Evolutionary conservation across 2,797 vertebrate genomes (phyloP), one percentile per base, ranked within the genome.

Genomic region (Brachymystax lenok): DNA sequence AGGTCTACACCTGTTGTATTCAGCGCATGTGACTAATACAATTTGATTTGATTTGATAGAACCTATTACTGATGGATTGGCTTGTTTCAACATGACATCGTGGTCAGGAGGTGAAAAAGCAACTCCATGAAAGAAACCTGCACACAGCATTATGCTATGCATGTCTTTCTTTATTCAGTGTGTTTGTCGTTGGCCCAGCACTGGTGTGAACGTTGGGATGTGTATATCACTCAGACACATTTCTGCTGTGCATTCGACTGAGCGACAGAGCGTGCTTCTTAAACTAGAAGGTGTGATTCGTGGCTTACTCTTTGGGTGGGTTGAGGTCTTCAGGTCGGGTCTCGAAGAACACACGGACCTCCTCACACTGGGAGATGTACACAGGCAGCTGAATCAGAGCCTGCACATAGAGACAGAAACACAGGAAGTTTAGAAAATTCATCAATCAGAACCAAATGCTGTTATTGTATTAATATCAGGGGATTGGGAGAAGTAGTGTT

Each of bases 301-400:
- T 64, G 50, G 93, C 97, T 96, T 91, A 99, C 98, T 99, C 98
- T 88, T 96, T 98, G 1, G 97, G 98, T n/a, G 97, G 97, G 70
- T 96, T 96, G 84, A 99, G 87, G 90, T 99, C 98, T 24, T 99
- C 98, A 0, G 97, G 96, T 86, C 97, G 95, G 5, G 97, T 98
- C 93, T 99, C 98, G 77, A 99, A 99, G 91, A 99, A 99, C 88
- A 96, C 94, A 68, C 97, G 92, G 75, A 99, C 97, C 73, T 99
- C 98, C 74, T 99, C 98, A 0, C 98, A 99, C 86, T 99, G 98
- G 59, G 97, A 99, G 87, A 99, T 98, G 90, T 99, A 98, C 35
- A 97, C 96, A 0, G 98, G 98, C 85, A 99, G 91, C 91, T 97
- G 97, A 89, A 98, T 98, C 88, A 99, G 94, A 74, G 98, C 97